These are phyloP conservation scores for Pteruthius melanotis DNA, from an alignment of 2,113 vertebrate species.

Conservation along the genomic window DNA sequence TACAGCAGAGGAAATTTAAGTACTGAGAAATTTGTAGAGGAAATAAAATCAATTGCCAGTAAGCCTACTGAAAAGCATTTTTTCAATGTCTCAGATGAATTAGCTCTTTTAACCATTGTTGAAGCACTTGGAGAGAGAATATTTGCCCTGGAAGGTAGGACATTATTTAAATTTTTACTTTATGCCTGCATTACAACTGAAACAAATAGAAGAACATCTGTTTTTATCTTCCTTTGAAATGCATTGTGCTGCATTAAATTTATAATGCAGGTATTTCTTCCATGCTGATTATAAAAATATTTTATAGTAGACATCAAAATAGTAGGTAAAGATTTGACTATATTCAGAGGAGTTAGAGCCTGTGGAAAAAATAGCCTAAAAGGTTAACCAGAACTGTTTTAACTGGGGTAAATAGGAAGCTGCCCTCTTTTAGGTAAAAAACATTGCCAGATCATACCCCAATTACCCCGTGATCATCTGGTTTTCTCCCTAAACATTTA, in stretches of 20 bases:
- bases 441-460: neutral
- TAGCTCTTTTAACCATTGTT: conserved; percentile 86
- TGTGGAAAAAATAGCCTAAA: neutral
- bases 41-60: conserved; percentile 91
- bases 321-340: neutral
- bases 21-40: conserved; percentile 83
- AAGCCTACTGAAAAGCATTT: conserved; percentile 87
- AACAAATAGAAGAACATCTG: neutral
- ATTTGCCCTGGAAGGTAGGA: conserved; percentile 93
- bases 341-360: neutral
- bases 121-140: conserved; percentile 91
- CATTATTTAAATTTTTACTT: neutral
- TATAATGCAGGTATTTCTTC: neutral
- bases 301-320: neutral
- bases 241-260: neutral
- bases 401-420: neutral
- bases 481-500: neutral
- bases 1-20: conserved; percentile 91
- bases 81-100: conserved; percentile 95
- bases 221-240: neutral
- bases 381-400: neutral
- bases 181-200: neutral
- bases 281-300: neutral
- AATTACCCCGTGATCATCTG: neutral
- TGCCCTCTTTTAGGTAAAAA: neutral